Conservation (phyloP, 1,140 invertebrate genomes). For the Armadillidium nasatum region DNA sequence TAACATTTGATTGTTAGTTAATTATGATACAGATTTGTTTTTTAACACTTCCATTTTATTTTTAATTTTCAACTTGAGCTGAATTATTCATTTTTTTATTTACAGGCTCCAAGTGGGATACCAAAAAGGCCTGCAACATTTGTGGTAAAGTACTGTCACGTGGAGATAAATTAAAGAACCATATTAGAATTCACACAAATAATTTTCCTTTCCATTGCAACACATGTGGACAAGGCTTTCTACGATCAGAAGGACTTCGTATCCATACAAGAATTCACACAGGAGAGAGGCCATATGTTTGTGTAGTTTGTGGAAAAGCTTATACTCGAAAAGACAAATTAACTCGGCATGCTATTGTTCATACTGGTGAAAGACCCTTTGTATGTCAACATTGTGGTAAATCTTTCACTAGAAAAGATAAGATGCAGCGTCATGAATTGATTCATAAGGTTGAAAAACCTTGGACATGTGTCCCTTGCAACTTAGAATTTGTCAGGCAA, state of each 20-base stretch:
- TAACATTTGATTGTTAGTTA: too few species aligned
- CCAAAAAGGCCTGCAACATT: conserved; percentile 29
- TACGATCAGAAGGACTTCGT: conserved; percentile 26
- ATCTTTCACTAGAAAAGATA: conserved; percentile 36
- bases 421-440: conserved; percentile 30
- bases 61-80: too few species aligned
- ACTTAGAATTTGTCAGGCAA: conserved; percentile 27
- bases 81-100: too few species aligned
- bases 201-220: conserved; percentile 28
- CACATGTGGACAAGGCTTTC: conserved; percentile 29
- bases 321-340: conserved; percentile 30
- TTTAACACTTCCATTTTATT: too few species aligned
- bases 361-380: conserved; percentile 35
- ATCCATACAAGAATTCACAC: conserved; percentile 30
- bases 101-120: conserved; percentile 28
- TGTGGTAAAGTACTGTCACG: conserved; percentile 26
- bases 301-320: conserved; percentile 33
- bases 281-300: conserved; percentile 42
- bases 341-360: conserved; percentile 26
- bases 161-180: conserved; percentile 29
- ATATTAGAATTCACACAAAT: conserved; percentile 26
- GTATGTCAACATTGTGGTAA: conserved; percentile 39
- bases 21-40: too few species aligned
- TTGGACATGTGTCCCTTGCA: conserved; percentile 27
- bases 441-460: conserved; percentile 32